Percentiles rank a stretch among this genome's conserved stretches.
Evolutionary conservation across 2,113 vertebrate species (phyloP).

Genomic region (Scophthalmus maximus): DNA sequence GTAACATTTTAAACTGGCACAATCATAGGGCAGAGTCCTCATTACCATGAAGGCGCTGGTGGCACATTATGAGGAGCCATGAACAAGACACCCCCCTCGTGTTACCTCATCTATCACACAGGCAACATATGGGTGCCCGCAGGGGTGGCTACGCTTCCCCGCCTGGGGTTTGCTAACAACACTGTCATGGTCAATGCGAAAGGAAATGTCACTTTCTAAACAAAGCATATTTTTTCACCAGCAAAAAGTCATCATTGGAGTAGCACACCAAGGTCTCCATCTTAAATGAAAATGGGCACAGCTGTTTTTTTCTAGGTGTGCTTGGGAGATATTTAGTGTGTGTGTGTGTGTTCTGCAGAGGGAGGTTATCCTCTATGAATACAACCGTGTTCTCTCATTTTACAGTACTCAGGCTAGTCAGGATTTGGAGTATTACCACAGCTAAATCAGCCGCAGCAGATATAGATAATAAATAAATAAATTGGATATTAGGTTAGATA

Average conservation of each 20-base stretch:
- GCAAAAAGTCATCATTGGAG: slow-evolving; percentile 26
- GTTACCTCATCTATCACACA: slow-evolving; percentile 63
- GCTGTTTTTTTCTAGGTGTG: slow-evolving; percentile 18
- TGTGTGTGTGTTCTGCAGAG: slow-evolving; percentile 5
- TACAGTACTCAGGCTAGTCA: slow-evolving; percentile 59
- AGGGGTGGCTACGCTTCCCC: slow-evolving; percentile 51
- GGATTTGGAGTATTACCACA: slow-evolving; percentile 79
- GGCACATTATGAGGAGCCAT: slow-evolving; percentile 71
- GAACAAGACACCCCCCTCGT: slow-evolving; percentile 48
- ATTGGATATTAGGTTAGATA: slow-evolving; percentile 76
- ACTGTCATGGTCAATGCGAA: slow-evolving; percentile 54
- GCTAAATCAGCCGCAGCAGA: slow-evolving; percentile 72
- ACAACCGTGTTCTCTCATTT: slow-evolving; percentile 62
- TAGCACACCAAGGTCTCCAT: background rate
- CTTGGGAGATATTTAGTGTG: slow-evolving; percentile 1
- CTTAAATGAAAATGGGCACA: slow-evolving; percentile 15
- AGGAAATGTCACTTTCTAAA: slow-evolving; percentile 40
- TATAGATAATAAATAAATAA: slow-evolving; percentile 48
- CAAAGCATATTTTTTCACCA: slow-evolving; percentile 36
- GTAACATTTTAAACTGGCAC: slow-evolving; percentile 70
- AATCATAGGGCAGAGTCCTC: slow-evolving; percentile 71
- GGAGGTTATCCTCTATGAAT: slow-evolving; percentile 49
- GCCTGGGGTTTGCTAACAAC: slow-evolving; percentile 59
- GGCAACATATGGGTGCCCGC: slow-evolving; percentile 65
- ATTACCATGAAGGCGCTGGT: slow-evolving; percentile 62